These are phyloP conservation scores for Epizoanthus illoricatus DNA, from an alignment of 92 coral and sea anemone genomes.

Conservation along the genomic window DNA sequence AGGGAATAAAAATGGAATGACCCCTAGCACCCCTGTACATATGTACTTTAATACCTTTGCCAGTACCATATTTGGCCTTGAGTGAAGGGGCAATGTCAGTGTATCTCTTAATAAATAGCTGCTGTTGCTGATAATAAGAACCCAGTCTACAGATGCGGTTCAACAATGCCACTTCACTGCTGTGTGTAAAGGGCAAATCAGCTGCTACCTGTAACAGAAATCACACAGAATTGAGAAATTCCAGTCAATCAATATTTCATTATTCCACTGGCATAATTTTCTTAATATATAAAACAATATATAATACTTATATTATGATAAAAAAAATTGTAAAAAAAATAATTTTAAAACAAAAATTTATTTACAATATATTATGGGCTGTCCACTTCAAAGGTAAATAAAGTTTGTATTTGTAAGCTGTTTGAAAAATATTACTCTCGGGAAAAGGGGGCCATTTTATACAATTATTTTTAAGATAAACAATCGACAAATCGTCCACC, in stretches of 20 bases:
- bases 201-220: slow-evolving; percentile 74
- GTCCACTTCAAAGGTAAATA: too few relatives aligned
- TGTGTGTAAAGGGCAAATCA: slow-evolving; percentile 90
- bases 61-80: slow-evolving; percentile 30
- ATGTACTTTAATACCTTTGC: slow-evolving; percentile 24
- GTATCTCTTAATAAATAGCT: slow-evolving; percentile 65
- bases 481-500: too few relatives aligned
- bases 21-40: too few relatives aligned
- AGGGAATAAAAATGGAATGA: too few relatives aligned
- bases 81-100: slow-evolving; percentile 64
- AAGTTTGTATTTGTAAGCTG: too few relatives aligned
- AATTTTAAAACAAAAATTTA: too few relatives aligned
- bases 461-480: too few relatives aligned
- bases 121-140: slow-evolving; percentile 77
- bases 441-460: not conserved
- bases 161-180: slow-evolving; percentile 82
- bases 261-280: not conserved
- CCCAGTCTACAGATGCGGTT: slow-evolving; percentile 92
- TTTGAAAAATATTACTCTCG: not conserved
- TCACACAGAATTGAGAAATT: not conserved
- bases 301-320: not conserved
- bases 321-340: not conserved
- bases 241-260: not conserved
- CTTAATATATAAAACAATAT: not conserved
- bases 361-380: too few relatives aligned